These are phyloP conservation scores for Aporophyla nigra DNA, from an alignment of 2,888 invertebrate genomes.

Conservation along the genomic window DNA sequence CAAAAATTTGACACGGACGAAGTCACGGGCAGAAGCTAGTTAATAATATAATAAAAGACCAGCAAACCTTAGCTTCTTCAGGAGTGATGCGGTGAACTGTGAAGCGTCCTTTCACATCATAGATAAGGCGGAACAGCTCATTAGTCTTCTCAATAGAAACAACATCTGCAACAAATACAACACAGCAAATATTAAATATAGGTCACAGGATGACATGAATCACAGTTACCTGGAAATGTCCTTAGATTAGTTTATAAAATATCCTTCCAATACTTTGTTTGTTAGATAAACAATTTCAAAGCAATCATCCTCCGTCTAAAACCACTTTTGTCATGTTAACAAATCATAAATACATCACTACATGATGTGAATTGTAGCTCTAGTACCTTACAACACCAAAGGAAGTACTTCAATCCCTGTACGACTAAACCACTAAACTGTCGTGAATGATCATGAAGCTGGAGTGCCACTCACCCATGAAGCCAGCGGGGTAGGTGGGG, in stretches of 20 bases:
- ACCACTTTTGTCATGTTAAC: background rate
- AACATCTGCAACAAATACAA: slow-evolving; percentile 94
- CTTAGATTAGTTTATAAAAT: background rate
- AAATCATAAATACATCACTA: background rate
- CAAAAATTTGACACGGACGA: too few relatives aligned
- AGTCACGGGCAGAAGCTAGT: background rate
- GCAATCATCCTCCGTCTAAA: background rate
- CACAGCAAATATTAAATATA: background rate
- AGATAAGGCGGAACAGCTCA: slow-evolving; percentile 99
- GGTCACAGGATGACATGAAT: background rate
- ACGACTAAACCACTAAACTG: background rate
- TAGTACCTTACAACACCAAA: background rate
- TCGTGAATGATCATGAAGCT: background rate
- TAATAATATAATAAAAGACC: background rate
- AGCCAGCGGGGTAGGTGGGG: slow-evolving; percentile 99
- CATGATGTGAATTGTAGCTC: background rate
- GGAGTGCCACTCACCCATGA: slow-evolving; percentile 96
- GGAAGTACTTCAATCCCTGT: background rate
- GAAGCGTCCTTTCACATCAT: slow-evolving; percentile 99
- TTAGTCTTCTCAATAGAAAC: slow-evolving; percentile 99
- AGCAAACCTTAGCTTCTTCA: slow-evolving; percentile 97
- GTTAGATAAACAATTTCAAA: slow-evolving; percentile 9
- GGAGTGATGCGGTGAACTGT: slow-evolving; percentile 99
- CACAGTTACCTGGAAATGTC: background rate
- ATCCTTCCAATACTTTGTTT: background rate